A percentile compares a stretch with the other conserved stretches of the same genome.
Evolutionary conservation across 2,113 vertebrate genomes (phyloP).

Genomic region (Diadophis punctatus): DNA sequence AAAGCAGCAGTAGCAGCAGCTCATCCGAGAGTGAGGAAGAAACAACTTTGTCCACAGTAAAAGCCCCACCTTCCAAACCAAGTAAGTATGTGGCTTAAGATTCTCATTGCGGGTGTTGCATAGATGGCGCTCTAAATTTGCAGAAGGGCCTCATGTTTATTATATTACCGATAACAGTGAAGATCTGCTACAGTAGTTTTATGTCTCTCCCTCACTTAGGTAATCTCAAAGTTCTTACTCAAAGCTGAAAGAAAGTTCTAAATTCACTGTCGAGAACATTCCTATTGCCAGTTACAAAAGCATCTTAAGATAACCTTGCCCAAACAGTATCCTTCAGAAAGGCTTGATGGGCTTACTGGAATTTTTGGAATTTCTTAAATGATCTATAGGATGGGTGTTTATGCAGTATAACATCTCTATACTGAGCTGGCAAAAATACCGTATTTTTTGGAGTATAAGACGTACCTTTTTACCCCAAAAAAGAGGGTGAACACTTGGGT

Average conservation of each 20-base stretch:
- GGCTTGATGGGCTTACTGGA: not conserved
- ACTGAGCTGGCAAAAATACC: not conserved
- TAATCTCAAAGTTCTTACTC: conserved; percentile 9
- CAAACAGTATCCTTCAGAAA: not conserved
- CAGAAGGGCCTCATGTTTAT: not conserved
- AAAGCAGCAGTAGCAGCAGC: conserved; percentile 46
- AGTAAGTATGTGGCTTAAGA: conserved; percentile 50
- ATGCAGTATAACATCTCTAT: not conserved
- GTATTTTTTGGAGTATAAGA: no score
- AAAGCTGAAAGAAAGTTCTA: conserved; percentile 14
- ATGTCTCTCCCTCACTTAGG: not conserved
- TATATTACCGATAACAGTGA: not conserved
- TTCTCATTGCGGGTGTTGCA: not conserved
- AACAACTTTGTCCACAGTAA: fast-evolving
- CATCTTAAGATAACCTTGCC: not conserved
- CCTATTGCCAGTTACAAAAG: not conserved
- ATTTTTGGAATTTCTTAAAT: not conserved
- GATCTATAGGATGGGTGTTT: not conserved
- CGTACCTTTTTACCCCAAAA: no score
- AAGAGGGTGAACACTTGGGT: no score
- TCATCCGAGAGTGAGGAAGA: conserved; percentile 64
- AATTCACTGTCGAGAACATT: conserved; percentile 37
- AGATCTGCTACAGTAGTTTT: not conserved
- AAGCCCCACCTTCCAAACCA: conserved; percentile 4
- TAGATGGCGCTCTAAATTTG: not conserved